Evolutionary conservation across 2,797 vertebrate species (phyloP).

Genomic region (Enteromius radiatus): DNA sequence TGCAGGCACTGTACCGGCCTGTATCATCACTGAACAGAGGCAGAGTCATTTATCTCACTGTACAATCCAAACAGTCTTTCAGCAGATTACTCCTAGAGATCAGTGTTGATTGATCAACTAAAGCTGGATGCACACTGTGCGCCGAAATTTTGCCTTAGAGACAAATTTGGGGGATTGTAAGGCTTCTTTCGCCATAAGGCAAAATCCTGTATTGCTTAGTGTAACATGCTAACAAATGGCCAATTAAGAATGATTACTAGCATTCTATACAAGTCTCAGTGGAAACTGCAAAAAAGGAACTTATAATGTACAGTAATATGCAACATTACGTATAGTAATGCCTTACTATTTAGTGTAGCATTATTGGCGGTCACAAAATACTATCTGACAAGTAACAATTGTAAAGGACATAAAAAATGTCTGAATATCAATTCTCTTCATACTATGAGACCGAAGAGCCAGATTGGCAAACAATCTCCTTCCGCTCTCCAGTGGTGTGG

Average conservation of each 20-base stretch:
- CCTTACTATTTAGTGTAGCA: not conserved
- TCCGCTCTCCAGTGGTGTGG: conserved; percentile 14
- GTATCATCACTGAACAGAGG: conserved; percentile 54
- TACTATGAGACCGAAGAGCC: conserved; percentile 8
- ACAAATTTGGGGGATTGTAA: not conserved
- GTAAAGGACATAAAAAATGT: not conserved
- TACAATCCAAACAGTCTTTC: conserved; percentile 59
- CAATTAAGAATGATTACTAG: not conserved
- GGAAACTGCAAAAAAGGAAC: not conserved
- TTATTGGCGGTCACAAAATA: not conserved
- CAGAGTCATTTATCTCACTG: conserved; percentile 56
- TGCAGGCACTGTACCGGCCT: conserved; percentile 54
- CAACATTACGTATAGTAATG: not conserved
- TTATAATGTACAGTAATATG: not conserved
- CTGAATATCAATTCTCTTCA: not conserved
- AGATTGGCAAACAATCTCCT: not conserved
- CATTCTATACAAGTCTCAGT: not conserved
- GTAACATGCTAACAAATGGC: not conserved
- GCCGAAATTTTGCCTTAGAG: conserved; percentile 4
- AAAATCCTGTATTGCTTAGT: not conserved
- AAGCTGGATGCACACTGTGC: not conserved
- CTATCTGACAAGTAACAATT: not conserved
- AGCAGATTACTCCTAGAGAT: conserved; percentile 38
- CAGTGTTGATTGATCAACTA: conserved; percentile 25
- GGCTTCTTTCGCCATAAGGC: not conserved